A percentile compares a stretch with the other conserved stretches of the same genome.
These are phyloP conservation scores for Peromyscus leucopus DNA, from an alignment of 2,113 vertebrate genomes.

Conservation along the genomic window DNA sequence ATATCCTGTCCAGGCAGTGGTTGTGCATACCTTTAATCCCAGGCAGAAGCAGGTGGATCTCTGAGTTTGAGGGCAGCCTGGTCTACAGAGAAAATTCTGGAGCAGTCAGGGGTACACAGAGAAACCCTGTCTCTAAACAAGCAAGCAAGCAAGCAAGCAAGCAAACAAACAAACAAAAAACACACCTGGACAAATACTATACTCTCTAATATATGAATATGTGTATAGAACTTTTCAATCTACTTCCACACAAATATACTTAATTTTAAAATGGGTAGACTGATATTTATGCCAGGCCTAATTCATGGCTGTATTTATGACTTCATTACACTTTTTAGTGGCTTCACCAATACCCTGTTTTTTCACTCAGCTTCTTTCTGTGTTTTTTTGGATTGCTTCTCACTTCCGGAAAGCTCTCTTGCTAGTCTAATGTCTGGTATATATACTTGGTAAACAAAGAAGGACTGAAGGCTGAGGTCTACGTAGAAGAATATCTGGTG, in stretches of 20 bases:
- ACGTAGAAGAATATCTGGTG: slow-evolving; percentile 84
- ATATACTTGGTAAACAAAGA: slow-evolving; percentile 83
- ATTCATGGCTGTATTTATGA: neutral
- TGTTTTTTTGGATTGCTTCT: slow-evolving; percentile 44
- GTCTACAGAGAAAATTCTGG: neutral
- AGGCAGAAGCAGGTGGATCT: neutral
- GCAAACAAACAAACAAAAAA: neutral
- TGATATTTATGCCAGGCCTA: neutral
- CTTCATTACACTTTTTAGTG: slow-evolving; percentile 59
- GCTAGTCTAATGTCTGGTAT: slow-evolving; percentile 78
- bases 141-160: neutral
- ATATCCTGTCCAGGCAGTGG: neutral
- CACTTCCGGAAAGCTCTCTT: slow-evolving; percentile 75
- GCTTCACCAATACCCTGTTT: slow-evolving; percentile 27
- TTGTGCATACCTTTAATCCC: neutral
- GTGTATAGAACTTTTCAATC: slow-evolving; percentile 9
- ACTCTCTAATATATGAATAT: neutral
- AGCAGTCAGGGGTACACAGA: neutral
- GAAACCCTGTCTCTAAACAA: neutral
- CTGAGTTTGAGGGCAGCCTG: neutral
- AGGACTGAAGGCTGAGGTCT: slow-evolving; percentile 83
- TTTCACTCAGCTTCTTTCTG: slow-evolving; percentile 43
- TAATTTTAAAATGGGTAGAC: slow-evolving; percentile 46
- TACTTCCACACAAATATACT: slow-evolving; percentile 23
- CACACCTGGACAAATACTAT: neutral